phyloP scores from a whole-genome alignment of 2,797 vertebrate genomes.

The Bradypodion pumilum region DNA sequence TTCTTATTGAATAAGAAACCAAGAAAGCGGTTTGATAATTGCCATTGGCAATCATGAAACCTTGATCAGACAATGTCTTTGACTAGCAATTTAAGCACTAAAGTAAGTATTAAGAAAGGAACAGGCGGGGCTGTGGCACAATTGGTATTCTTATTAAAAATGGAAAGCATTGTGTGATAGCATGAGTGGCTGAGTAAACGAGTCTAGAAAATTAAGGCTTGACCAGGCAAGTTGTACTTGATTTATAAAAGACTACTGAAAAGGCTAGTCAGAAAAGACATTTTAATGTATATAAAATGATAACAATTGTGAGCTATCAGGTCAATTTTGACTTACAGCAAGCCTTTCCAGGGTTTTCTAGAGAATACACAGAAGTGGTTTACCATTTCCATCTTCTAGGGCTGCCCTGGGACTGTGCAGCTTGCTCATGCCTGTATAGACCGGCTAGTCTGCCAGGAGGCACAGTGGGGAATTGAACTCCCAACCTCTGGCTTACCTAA shows the following conservation, averaged over 20 bases:
- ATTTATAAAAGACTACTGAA: not conserved
- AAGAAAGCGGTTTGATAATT: not conserved
- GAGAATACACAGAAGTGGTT: no score
- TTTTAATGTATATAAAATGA: no score
- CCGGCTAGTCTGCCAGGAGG: no score
- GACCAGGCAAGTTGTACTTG: not conserved
- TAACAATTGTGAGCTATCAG: no score
- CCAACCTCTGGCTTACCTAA: no score
- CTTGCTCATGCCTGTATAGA: no score
- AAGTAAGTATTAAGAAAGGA: not conserved
- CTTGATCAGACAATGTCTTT: not conserved
- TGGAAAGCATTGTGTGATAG: not conserved
- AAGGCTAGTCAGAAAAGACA: no score
- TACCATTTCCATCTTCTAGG: no score
- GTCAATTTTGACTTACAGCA: no score
- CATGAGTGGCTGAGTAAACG: not conserved
- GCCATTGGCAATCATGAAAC: not conserved
- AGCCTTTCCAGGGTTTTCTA: no score
- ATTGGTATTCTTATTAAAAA: constrained; percentile 6
- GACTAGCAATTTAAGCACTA: not conserved
- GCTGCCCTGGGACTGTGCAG: no score
- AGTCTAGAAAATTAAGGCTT: not conserved
- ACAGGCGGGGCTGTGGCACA: not conserved
- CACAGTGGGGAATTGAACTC: no score
- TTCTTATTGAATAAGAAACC: not conserved